These are phyloP conservation scores for Ianthella basta DNA, from an alignment of 37 sponge, comb jelly and placozoan genomes.

Conservation along the genomic window DNA sequence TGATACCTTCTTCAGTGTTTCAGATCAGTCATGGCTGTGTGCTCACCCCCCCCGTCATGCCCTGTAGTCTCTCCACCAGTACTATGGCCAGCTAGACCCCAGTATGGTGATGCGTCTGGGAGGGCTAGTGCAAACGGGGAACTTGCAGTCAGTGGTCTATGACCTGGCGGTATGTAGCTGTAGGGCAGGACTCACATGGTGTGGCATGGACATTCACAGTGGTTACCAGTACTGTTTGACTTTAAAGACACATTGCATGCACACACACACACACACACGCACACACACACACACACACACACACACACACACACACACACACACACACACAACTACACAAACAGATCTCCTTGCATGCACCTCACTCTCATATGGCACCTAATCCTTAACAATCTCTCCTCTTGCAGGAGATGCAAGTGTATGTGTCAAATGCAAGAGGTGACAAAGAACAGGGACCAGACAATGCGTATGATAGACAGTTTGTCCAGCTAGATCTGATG, in stretches of 20 bases:
- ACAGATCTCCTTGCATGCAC: no score
- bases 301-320: background rate
- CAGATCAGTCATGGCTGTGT: background rate
- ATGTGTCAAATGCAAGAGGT: slow-evolving; percentile 60
- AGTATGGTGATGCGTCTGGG: slow-evolving; percentile 45
- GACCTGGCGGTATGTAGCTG: slow-evolving; percentile 38
- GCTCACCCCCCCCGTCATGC: background rate
- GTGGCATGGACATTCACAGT: no score
- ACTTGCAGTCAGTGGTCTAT: slow-evolving; percentile 64
- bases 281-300: no score
- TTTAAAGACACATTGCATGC: no score
- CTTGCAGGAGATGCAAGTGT: slow-evolving; percentile 45
- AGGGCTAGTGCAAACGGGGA: slow-evolving; percentile 58
- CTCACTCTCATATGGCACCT: no score
- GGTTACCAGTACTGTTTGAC: no score
- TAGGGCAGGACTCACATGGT: background rate
- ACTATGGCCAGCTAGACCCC: slow-evolving; percentile 40
- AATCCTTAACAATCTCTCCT: background rate
- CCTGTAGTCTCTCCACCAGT: slow-evolving; percentile 26
- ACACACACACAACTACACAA: no score
- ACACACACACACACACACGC: no score
- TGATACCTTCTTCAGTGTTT: background rate
- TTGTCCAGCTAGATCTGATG: slow-evolving; percentile 45
- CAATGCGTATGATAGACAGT: slow-evolving; percentile 68
- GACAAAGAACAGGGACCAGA: slow-evolving; percentile 18